Conservation (phyloP, 1,140 invertebrate genomes). For the Rhizoglyphus robini region DNA sequence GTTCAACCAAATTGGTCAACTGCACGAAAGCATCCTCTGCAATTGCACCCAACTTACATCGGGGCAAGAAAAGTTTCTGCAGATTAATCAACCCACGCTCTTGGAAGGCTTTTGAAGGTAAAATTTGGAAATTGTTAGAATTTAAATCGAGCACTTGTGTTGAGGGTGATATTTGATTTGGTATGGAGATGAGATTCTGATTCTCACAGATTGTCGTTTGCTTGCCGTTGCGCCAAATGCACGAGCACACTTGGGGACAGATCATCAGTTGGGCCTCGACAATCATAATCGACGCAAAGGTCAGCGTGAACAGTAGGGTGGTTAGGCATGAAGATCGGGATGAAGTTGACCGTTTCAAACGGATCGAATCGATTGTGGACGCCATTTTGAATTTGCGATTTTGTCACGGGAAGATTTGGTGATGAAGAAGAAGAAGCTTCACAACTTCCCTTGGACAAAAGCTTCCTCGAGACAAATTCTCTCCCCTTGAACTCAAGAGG, state of each 20-base stretch:
- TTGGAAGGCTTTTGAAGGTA: conserved; percentile 63
- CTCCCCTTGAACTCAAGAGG: too few species aligned
- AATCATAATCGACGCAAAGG: not conserved
- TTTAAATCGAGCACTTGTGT: conserved; percentile 79
- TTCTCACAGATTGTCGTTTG: conserved; percentile 73
- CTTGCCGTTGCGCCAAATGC: conserved; percentile 83
- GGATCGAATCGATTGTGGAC: not conserved
- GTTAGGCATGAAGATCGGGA: not conserved
- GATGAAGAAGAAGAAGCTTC: not conserved
- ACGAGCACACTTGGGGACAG: conserved; percentile 44
- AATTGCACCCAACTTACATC: conserved; percentile 67
- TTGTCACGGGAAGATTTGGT: not conserved
- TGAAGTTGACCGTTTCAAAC: not conserved
- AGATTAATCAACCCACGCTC: conserved; percentile 65
- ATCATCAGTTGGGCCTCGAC: conserved; percentile 1
- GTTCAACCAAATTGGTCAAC: conserved; percentile 43
- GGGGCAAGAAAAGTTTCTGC: conserved; percentile 65
- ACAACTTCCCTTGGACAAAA: too few species aligned
- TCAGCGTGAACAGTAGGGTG: not conserved
- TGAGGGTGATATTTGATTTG: conserved; percentile 61
- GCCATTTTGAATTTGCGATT: not conserved
- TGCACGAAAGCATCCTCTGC: conserved; percentile 41
- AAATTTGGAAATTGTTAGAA: conserved; percentile 64
- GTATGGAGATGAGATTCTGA: conserved; percentile 61
- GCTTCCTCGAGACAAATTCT: too few species aligned